Evolutionary conservation across 2,113 vertebrate genomes (phyloP).

Genomic region (Apeltes quadracus): DNA sequence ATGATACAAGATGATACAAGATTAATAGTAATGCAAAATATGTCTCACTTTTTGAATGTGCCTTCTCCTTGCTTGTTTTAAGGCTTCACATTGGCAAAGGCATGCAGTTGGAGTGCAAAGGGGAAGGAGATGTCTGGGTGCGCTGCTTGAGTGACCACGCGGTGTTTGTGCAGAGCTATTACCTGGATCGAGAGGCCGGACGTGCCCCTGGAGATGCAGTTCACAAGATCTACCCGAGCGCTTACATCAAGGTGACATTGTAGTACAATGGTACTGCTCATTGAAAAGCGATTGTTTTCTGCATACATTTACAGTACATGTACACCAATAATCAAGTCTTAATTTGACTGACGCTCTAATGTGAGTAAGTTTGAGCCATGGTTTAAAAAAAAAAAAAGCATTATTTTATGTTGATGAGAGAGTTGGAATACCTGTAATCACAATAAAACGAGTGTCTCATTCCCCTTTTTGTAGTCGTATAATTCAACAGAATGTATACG

Average conservation of each 20-base stretch:
- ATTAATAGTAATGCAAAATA: background rate
- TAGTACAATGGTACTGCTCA: background rate
- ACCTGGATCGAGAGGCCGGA: conserved; percentile 94
- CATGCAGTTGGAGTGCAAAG: conserved; percentile 96
- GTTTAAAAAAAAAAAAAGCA: background rate
- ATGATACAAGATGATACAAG: too few species aligned
- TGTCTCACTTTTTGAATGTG: background rate
- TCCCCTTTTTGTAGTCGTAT: background rate
- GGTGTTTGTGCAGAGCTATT: conserved; percentile 98
- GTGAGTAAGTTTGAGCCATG: background rate
- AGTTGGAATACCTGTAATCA: background rate
- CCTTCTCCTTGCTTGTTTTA: background rate
- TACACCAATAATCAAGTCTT: background rate
- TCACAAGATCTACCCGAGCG: conserved; percentile 98
- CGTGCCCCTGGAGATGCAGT: conserved; percentile 95
- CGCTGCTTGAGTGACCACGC: conserved; percentile 96
- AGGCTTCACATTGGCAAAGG: conserved; percentile 98
- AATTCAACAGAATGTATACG: background rate
- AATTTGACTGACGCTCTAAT: background rate
- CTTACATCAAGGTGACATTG: conserved; percentile 91
- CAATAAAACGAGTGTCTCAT: background rate
- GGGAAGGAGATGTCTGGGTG: conserved; percentile 98
- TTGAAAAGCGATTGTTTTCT: too few species aligned
- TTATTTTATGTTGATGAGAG: background rate
- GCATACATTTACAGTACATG: background rate